Conservation (phyloP, 2,888 invertebrate genomes). For the Germaria angustata region DNA sequence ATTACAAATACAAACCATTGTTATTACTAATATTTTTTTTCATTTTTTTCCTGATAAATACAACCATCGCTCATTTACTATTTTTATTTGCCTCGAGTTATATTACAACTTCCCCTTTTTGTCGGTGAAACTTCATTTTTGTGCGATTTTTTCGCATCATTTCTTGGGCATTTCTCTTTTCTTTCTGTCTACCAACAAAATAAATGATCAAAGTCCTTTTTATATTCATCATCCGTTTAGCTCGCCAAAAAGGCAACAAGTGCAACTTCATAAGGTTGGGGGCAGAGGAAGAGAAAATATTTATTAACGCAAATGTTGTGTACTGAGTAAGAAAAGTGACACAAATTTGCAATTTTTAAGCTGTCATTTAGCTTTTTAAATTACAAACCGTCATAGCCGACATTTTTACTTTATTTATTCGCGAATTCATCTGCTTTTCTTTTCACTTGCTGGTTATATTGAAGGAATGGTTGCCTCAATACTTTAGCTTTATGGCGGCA, state of each 20-base stretch:
- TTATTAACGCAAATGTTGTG: slow-evolving; percentile 49
- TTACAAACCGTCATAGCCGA: slow-evolving; percentile 27
- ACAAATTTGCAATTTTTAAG: slow-evolving; percentile 64
- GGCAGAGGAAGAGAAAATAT: background rate
- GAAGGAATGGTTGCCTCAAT: slow-evolving; percentile 44
- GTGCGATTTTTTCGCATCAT: slow-evolving; percentile 31
- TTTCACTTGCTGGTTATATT: background rate
- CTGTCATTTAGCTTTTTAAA: slow-evolving; percentile 64
- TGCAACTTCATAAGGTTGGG: no score
- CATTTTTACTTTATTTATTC: slow-evolving; percentile 1
- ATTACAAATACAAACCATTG: no score
- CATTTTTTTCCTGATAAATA: background rate
- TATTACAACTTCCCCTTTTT: slow-evolving; percentile 59
- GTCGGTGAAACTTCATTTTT: slow-evolving; percentile 42
- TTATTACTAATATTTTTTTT: no score
- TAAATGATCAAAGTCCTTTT: slow-evolving; percentile 65
- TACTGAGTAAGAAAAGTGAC: slow-evolving; percentile 54
- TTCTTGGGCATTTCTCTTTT: slow-evolving; percentile 18
- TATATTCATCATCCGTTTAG: slow-evolving; percentile 53
- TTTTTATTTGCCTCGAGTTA: slow-evolving; percentile 73
- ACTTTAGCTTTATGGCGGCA: slow-evolving; percentile 35
- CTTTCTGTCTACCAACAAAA: slow-evolving; percentile 41
- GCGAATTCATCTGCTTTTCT: no score
- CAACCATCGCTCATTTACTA: slow-evolving; percentile 72
- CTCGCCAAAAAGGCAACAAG: slow-evolving; percentile 18